Percentiles rank a stretch among this genome's conserved stretches.
Conservation (phyloP, 2,113 vertebrate genomes). For the Gallinago jamesoni region DNA sequence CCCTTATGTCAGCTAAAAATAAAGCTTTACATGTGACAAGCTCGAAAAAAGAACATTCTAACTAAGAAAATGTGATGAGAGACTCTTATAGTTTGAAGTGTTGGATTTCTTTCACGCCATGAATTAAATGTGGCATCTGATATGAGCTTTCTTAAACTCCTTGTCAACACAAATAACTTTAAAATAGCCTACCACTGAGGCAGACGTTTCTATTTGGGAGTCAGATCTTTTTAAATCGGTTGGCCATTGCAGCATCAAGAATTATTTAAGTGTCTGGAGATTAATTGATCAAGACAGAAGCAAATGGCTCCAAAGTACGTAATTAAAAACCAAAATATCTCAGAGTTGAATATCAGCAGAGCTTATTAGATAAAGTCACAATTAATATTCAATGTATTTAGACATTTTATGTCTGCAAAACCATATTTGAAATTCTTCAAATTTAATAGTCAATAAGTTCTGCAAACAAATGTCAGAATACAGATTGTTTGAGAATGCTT, state of each 20-base stretch:
- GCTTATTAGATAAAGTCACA: background rate
- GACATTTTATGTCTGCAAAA: background rate
- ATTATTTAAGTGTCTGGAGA: constrained; percentile 13
- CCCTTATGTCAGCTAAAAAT: constrained; percentile 1
- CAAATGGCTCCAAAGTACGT: background rate
- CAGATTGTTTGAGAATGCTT: constrained; percentile 21
- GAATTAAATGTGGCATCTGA: constrained; percentile 50
- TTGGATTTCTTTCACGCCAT: background rate
- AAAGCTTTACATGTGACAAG: background rate
- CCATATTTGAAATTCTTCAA: background rate
- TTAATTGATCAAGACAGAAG: constrained; percentile 36
- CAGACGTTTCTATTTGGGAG: background rate
- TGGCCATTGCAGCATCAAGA: constrained; percentile 12
- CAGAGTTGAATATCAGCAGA: background rate
- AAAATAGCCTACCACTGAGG: background rate
- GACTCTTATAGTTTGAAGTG: background rate
- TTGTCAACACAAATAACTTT: constrained; percentile 54
- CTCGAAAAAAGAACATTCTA: background rate
- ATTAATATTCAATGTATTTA: background rate
- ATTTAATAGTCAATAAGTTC: background rate
- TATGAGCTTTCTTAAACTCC: constrained; percentile 39
- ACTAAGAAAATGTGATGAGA: background rate
- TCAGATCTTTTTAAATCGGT: constrained; percentile 14
- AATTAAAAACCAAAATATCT: background rate
- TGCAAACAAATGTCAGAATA: constrained; percentile 4